Base-by-base conservation (phyloP, 2,797 vertebrate genomes). In the Prunella strophiata region DNA sequence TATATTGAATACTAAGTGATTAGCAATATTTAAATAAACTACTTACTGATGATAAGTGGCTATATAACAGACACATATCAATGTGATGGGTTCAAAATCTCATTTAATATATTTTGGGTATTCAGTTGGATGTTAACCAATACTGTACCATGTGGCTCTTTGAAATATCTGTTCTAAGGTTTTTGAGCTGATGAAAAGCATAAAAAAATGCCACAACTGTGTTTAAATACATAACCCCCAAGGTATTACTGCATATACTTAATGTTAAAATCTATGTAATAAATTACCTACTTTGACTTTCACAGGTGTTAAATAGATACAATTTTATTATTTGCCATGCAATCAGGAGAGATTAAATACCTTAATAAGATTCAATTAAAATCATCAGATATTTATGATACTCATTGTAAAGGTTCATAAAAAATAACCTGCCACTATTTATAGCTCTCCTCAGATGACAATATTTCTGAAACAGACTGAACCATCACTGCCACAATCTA, bases 341-440 rank as follows among this genome's bases (percentile, higher is more conserved):
- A 95, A 95, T 95, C 81, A 94, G 76, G 65, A 89, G 55, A 96
- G 89, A 97, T 95, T 95, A 97, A 94, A 77, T 89, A 95, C 81
- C 73, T 89, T 96, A 97, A 95, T 96, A 95, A 95, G 91, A 89
- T 63, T 85, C 89, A 97, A 93, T 96, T 96, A 96, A 97, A 96
- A 95, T 61, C 42, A 85, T 91, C 75, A 95, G 68, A 75, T 97
- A 95, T 96, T 97, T 97, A 94, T 96, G 91, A 78, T 74, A 87
- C 75, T 90, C 38, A 85, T 86, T 95, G 68, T 93, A 94, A 94
- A 84, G 52, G 68, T 77, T 89, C 89, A 87, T 68, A 76, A 80
- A 32, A 94, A 89, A 86, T 86, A 94, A 71, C 50, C 57, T 62
- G 72, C 42, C 85, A 67, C 87, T 82, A 91, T 83, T 94, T 73